phyloP scores from a whole-genome alignment of 2,113 vertebrate species.

The Oncorhynchus gorbuscha region DNA sequence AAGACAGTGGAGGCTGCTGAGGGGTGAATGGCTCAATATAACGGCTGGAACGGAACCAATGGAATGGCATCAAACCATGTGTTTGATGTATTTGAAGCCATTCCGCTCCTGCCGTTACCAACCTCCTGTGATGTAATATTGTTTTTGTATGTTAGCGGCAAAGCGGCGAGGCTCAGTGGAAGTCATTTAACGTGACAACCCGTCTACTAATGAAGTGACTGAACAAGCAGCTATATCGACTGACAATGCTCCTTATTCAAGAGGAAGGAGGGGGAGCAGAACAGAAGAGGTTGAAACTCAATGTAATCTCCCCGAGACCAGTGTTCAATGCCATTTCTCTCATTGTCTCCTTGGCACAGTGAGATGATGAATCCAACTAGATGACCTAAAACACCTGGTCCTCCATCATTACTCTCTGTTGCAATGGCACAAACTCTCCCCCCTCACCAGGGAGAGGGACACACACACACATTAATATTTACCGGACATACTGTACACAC shows the following conservation, averaged over 20 bases:
- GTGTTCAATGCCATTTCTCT: constrained; percentile 43
- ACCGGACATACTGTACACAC: neutral
- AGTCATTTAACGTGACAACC: neutral
- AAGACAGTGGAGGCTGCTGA: too few species aligned
- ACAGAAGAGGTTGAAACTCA: constrained; percentile 7
- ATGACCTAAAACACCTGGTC: constrained; percentile 31
- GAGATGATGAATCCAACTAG: constrained; percentile 55
- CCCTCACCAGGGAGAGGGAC: constrained; percentile 20
- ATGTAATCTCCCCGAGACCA: constrained; percentile 48
- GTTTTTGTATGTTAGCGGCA: too few species aligned
- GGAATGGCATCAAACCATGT: too few species aligned
- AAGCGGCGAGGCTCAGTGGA: neutral
- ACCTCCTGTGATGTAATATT: too few species aligned
- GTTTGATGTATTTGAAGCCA: too few species aligned
- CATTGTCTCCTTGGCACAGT: constrained; percentile 34
- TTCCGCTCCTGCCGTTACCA: too few species aligned
- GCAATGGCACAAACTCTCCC: constrained; percentile 30
- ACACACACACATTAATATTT: neutral
- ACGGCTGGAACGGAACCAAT: too few species aligned
- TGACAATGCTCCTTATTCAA: neutral
- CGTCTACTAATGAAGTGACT: neutral
- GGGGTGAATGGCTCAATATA: too few species aligned
- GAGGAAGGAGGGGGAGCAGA: neutral
- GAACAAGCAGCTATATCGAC: neutral
- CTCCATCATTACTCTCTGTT: constrained; percentile 11